Base-by-base conservation (phyloP, 2,888 invertebrate genomes). In the Tineola bisselliella region DNA sequence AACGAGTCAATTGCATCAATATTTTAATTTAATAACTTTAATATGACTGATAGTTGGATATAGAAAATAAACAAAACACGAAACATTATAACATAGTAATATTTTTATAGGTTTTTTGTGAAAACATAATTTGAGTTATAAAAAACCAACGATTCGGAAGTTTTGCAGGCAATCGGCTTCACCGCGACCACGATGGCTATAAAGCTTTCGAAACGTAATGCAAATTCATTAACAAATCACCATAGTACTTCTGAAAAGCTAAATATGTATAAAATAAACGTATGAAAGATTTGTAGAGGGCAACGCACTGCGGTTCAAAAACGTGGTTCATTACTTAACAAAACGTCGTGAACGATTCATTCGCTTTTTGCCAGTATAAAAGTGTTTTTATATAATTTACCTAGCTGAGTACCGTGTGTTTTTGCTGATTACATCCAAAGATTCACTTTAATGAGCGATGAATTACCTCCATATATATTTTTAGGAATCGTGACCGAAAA, bases 251-350 rank as follows among this genome's bases (percentile, higher is more conserved):
- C n/a, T 38, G 38, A 38, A 38, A 38, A 10, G 10, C 10, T 6
- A 38, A 38, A 38, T n/a, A 12, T 38, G 10, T 15, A 48, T 48
- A 48, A 15, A 48, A 17, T 8, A 5, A 48, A 48, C 13, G 6
- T 5, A 25, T 58, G 58, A 58, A 58, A 58, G 33, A 15, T 31
- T 31, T 38, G 33, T 5, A n/a, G 82, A 81, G 86, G 82, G 82
- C 84, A 81, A 79, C 84, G 84, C 84, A 86, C 86, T 25, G 2
- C 6, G 25, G 25, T 25, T 25, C 77, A 81, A 13, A 81, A 79
- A 79, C 84, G 84, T 84, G 83, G 78, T 71, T 75, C 76, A 80
- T 81, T 82, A 81, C 80, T 81, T 81, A 79, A 74, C 78, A 79
- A 73, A 72, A 75, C 31, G 80, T 80, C 58, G 81, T 80, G 81